Percentiles rank a stretch among this genome's conserved stretches.
Conservation (phyloP, 2,797 vertebrate species). For the Etheostoma nigrum region DNA sequence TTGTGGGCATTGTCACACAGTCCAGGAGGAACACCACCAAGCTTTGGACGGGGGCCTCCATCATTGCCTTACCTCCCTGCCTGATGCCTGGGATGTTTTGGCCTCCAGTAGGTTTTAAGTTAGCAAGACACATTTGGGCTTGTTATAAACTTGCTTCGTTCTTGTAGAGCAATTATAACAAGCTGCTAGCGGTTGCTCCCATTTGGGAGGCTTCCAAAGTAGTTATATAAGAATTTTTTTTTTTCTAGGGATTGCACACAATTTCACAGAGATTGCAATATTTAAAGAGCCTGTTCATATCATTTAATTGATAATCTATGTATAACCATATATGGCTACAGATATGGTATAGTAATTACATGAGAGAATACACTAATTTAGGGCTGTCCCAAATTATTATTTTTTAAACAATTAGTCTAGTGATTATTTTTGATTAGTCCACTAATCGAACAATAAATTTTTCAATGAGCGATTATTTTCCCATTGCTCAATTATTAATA, state of each 20-base stretch:
- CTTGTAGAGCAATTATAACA: slow-evolving; percentile 67
- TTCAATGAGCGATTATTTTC: no score
- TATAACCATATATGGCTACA: slow-evolving; percentile 12
- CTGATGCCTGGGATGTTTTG: slow-evolving; percentile 43
- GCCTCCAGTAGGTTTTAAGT: slow-evolving; percentile 56
- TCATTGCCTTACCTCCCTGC: slow-evolving; percentile 12
- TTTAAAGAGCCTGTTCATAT: slow-evolving; percentile 43
- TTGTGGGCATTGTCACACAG: slow-evolving; percentile 56
- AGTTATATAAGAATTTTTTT: slow-evolving; percentile 58
- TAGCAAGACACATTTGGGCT: slow-evolving; percentile 61
- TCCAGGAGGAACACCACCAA: slow-evolving; percentile 41
- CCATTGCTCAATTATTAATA: no score
- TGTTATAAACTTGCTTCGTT: slow-evolving; percentile 62
- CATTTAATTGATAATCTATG: slow-evolving; percentile 31
- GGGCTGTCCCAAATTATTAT: no score
- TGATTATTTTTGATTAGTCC: no score
- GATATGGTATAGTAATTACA: slow-evolving; percentile 6
- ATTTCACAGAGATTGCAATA: slow-evolving; percentile 49
- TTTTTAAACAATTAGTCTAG: no score
- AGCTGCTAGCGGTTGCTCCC: slow-evolving; percentile 55
- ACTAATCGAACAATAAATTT: no score
- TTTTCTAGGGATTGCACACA: slow-evolving; percentile 58
- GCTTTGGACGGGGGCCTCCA: slow-evolving; percentile 25
- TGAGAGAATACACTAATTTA: slow-evolving; percentile 8
- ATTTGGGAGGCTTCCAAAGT: slow-evolving; percentile 60